Conservation (phyloP, 2,888 invertebrate genomes). For the Prostheceraeus crozeri region DNA sequence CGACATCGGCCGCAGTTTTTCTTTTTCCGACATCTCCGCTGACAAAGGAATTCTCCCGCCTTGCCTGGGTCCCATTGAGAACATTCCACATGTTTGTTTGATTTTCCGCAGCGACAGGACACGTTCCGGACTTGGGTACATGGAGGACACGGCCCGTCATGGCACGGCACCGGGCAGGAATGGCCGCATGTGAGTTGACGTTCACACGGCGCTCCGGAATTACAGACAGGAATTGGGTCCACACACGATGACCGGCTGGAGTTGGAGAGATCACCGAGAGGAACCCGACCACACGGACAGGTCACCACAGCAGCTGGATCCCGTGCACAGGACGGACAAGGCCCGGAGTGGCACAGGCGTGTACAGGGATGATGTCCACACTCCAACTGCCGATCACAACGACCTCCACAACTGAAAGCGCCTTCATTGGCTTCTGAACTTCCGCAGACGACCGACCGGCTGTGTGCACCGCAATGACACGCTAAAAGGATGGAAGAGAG, state of each 20-base stretch:
- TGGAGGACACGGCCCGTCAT: slow-evolving; percentile 36
- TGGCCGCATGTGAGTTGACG: slow-evolving; percentile 67
- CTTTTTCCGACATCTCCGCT: slow-evolving; percentile 61
- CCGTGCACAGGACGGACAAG: slow-evolving; percentile 64
- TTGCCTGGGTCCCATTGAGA: slow-evolving; percentile 63
- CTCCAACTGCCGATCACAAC: slow-evolving; percentile 46
- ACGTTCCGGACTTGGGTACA: slow-evolving; percentile 65
- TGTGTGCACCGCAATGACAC: slow-evolving; percentile 62
- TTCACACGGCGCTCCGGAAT: slow-evolving; percentile 65
- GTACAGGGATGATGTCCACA: slow-evolving; percentile 65
- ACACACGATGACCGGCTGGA: slow-evolving; percentile 46
- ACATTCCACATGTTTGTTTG: slow-evolving; percentile 60
- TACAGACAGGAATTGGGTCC: slow-evolving; percentile 57
- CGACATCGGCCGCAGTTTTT: slow-evolving; percentile 64
- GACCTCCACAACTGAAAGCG: slow-evolving; percentile 42
- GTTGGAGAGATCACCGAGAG: slow-evolving; percentile 50
- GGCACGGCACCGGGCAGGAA: slow-evolving; percentile 45
- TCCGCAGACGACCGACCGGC: slow-evolving; percentile 64
- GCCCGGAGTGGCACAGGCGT: slow-evolving; percentile 65
- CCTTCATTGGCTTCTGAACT: slow-evolving; percentile 49
- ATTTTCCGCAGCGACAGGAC: slow-evolving; percentile 62
- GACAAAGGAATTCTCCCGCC: slow-evolving; percentile 76
- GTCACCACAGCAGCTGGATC: slow-evolving; percentile 63
- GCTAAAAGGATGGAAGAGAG: slow-evolving; percentile 5
- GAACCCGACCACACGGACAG: slow-evolving; percentile 67